Conservation (phyloP, 2,888 invertebrate species). For the Entomobrya proxima region DNA sequence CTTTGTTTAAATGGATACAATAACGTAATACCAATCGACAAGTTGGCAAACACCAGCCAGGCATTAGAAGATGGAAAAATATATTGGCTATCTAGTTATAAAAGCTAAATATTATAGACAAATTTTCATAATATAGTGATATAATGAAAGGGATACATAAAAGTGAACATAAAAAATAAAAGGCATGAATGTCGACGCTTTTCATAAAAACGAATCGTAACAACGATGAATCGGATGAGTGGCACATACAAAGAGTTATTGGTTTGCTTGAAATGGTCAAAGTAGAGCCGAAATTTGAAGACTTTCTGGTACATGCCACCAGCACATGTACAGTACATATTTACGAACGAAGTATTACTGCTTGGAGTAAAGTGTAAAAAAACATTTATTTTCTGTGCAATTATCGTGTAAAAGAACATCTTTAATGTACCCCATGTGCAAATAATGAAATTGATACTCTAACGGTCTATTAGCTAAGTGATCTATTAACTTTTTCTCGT, state of each 20-base stretch:
- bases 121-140: conserved; percentile 1
- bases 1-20: not conserved
- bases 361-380: not conserved
- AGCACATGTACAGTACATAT: not conserved
- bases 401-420: not conserved
- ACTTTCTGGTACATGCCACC: conserved; percentile 12
- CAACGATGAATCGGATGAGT: not conserved
- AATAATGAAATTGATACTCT: conserved; percentile 46
- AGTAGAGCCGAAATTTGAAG: not conserved
- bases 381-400: conserved; percentile 21
- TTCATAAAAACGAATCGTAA: not conserved
- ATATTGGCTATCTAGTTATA: not conserved
- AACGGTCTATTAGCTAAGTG: conserved; percentile 56
- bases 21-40: conserved; percentile 7
- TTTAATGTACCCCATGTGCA: conserved; percentile 36
- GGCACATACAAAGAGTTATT: not conserved
- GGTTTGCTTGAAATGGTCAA: not conserved
- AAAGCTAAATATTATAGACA: not conserved
- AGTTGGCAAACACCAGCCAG: conserved; percentile 12
- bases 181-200: not conserved
- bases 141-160: not conserved
- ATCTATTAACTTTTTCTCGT: conserved; percentile 35
- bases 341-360: not conserved
- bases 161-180: not conserved
- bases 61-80: not conserved